Conservation (phyloP, 2,888 invertebrate species). For the Brachyptera risi region DNA sequence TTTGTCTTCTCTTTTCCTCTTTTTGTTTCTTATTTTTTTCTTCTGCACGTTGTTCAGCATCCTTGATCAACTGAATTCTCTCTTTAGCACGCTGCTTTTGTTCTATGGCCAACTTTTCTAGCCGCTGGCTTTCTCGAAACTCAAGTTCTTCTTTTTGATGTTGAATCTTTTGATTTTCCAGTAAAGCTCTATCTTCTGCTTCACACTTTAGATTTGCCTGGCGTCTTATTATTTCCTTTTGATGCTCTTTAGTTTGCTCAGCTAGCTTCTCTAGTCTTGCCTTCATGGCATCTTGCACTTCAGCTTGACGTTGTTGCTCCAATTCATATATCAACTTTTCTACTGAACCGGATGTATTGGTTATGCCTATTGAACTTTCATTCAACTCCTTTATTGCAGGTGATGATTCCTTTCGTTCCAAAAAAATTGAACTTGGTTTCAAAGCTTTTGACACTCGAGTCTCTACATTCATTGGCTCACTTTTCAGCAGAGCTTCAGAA, state of each 20-base stretch:
- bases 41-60: constrained; percentile 20
- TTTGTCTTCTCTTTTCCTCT: constrained; percentile 35
- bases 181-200: neutral
- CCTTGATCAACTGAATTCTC: constrained; percentile 2
- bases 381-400: neutral
- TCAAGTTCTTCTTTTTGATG: constrained; percentile 24
- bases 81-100: constrained; percentile 25
- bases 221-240: neutral
- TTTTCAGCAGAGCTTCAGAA: neutral
- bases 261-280: neutral
- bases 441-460: neutral
- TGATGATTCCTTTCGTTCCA: neutral
- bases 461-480: neutral
- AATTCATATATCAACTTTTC: constrained; percentile 4
- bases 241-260: neutral
- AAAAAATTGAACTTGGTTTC: neutral
- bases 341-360: neutral
- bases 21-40: constrained; percentile 23
- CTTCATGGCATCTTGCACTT: neutral
- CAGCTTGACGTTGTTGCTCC: neutral
- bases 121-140: constrained; percentile 19
- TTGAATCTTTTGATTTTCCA: constrained; percentile 6
- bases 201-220: neutral
- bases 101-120: constrained; percentile 17
- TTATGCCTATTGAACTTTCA: neutral